These are phyloP conservation scores for Phoronis australis DNA, from an alignment of 2,888 invertebrate genomes.

Conservation along the genomic window DNA sequence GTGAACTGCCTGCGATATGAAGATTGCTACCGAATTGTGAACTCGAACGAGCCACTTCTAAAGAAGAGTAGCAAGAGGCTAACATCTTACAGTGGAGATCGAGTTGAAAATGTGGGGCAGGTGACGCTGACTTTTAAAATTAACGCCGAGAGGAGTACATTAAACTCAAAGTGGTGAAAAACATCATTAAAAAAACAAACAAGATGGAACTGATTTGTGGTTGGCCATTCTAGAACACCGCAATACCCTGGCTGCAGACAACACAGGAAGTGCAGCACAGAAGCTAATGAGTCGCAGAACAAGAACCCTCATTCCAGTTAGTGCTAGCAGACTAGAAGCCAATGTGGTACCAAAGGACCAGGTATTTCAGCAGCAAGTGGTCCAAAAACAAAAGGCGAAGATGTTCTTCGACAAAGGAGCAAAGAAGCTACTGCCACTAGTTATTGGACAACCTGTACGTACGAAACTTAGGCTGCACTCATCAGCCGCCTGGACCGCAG, in stretches of 20 bases:
- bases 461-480: neutral
- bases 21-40: neutral
- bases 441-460: neutral
- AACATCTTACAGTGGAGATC: neutral
- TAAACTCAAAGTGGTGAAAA: neutral
- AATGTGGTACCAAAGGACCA: neutral
- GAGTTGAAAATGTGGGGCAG: neutral
- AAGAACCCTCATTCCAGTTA: neutral
- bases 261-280: neutral
- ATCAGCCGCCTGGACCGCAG: neutral
- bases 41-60: neutral
- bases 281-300: neutral
- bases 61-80: neutral
- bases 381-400: neutral
- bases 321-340: neutral
- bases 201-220: neutral
- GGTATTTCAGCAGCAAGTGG: neutral
- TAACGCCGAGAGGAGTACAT: neutral
- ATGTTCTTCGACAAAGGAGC: neutral
- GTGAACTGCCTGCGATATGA: neutral
- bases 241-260: neutral
- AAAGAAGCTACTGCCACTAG: neutral
- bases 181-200: neutral
- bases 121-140: neutral
- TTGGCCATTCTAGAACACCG: neutral